phyloP scores from a whole-genome alignment of 1,140 invertebrate genomes.

The Drosophila lowei region DNA sequence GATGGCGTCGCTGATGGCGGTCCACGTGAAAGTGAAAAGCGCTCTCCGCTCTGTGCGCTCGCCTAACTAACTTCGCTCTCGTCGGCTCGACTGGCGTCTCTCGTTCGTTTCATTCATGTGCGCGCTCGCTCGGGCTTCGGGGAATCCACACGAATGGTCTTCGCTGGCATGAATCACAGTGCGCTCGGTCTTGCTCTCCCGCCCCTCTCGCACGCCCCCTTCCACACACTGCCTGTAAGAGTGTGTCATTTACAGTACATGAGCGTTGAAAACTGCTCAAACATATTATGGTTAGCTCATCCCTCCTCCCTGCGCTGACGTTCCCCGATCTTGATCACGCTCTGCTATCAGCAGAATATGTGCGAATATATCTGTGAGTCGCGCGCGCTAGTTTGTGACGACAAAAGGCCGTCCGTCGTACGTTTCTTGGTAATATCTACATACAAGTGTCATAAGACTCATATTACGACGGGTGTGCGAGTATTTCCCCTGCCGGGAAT shows the following conservation, averaged over 20 bases:
- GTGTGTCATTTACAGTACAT: conserved; percentile 33
- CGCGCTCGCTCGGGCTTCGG: conserved; percentile 7
- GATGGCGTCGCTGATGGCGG: too few species aligned
- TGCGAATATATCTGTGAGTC: too few species aligned
- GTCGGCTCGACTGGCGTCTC: conserved; percentile 27
- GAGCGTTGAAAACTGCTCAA: conserved; percentile 26
- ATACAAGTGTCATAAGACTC: too few species aligned
- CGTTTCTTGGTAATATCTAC: conserved; percentile 1
- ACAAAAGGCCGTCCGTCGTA: conserved; percentile 43
- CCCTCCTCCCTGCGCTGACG: background rate
- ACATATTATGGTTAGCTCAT: conserved; percentile 22
- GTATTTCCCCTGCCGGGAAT: too few species aligned
- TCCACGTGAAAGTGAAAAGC: conserved; percentile 8
- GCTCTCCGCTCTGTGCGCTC: background rate
- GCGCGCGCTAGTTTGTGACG: conserved; percentile 35
- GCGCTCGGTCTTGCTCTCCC: conserved; percentile 12
- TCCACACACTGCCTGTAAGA: background rate
- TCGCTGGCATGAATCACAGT: conserved; percentile 27
- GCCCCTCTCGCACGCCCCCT: too few species aligned
- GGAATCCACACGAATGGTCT: conserved; percentile 30
- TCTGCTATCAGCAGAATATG: conserved; percentile 10
- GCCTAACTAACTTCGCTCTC: background rate
- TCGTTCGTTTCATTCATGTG: conserved; percentile 63
- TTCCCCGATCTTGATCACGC: too few species aligned
- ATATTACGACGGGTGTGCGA: too few species aligned